Base-by-base conservation (phyloP, 2,888 invertebrate genomes). In the Resseliella maxima region DNA sequence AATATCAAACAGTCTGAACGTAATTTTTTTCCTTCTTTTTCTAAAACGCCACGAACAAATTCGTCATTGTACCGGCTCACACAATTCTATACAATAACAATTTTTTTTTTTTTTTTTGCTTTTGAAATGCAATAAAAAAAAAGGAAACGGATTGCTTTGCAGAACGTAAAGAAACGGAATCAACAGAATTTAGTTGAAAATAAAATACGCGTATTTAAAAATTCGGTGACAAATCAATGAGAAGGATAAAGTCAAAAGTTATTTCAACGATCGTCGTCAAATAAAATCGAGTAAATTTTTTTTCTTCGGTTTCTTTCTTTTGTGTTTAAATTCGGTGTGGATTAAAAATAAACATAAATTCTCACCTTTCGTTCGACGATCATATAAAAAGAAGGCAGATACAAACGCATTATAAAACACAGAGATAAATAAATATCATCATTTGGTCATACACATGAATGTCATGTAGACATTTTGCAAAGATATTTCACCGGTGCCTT, bases 401-500 rank as follows among this genome's bases (percentile, higher is more conserved):
- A 27, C 24, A n/a, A 24, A 59, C 59, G 24, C n/a, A n/a, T n/a
- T n/a, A 3, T 15, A 2, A 50, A 8, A 50, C 18, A 50, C 27
- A 27, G 27, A 50, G 12, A 59, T 59, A 59, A 59, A 59, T 59
- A 59, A 59, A 24, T 59, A 59, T 24, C 24, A 24, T 2, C 24
- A 27, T 59, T 59, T 59, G 24, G n/a, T 5, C 24, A 12, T 3
- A 72, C 15, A 72, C 1, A 38, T 83, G 41, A 83, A 83, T 83
- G n/a, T 38, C 38, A 83, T 83, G 24, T 83, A n/a, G n/a, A 8
- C 5, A 31, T 31, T 38, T 83, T 38, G 24, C 1, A 38, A 83
- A 36, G 24, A 83, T 83, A 38, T 83, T 83, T 38, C 36, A 83
- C 83, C 24, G 38, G 83, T 83, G 83, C 83, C 83, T 83, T 83